Evolutionary conservation across 2,888 invertebrate genomes (phyloP).

Genomic region (Aproaerema taeniolella): DNA sequence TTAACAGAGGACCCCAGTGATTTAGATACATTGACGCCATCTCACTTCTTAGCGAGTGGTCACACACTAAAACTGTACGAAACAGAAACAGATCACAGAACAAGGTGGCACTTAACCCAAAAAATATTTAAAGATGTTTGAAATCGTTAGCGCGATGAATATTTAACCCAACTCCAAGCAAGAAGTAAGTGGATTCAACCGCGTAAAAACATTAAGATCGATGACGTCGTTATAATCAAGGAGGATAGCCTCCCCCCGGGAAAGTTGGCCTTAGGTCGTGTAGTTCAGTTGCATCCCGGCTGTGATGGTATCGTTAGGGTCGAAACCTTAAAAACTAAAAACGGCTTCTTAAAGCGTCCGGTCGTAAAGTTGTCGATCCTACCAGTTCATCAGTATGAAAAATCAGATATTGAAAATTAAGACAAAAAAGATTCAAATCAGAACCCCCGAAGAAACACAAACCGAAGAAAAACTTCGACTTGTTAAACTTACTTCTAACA

Average conservation of each 20-base stretch:
- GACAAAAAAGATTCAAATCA: not conserved
- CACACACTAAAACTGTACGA: too few species aligned
- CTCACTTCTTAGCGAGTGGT: too few species aligned
- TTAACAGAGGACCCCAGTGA: too few species aligned
- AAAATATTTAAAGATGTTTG: constrained; percentile 23
- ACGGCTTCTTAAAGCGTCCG: constrained; percentile 13
- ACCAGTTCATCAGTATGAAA: not conserved
- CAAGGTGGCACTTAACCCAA: constrained; percentile 26
- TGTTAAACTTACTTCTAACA: not conserved
- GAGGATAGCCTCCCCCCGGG: constrained; percentile 22
- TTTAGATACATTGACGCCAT: too few species aligned
- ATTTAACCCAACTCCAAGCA: constrained; percentile 20
- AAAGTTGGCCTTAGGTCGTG: constrained; percentile 22
- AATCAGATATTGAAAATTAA: not conserved
- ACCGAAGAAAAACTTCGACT: not conserved
- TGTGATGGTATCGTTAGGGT: constrained; percentile 19
- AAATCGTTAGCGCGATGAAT: constrained; percentile 21
- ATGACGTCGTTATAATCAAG: constrained; percentile 24
- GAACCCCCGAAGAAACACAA: not conserved
- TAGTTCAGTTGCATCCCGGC: constrained; percentile 20
- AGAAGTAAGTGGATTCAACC: constrained; percentile 23
- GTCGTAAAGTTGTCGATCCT: not conserved
- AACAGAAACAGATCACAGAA: too few species aligned
- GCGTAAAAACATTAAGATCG: constrained; percentile 18
- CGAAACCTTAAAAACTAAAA: constrained; percentile 18